Base-by-base conservation (phyloP, 1,140 invertebrate species). In the Pseudomyrmex concolor region DNA sequence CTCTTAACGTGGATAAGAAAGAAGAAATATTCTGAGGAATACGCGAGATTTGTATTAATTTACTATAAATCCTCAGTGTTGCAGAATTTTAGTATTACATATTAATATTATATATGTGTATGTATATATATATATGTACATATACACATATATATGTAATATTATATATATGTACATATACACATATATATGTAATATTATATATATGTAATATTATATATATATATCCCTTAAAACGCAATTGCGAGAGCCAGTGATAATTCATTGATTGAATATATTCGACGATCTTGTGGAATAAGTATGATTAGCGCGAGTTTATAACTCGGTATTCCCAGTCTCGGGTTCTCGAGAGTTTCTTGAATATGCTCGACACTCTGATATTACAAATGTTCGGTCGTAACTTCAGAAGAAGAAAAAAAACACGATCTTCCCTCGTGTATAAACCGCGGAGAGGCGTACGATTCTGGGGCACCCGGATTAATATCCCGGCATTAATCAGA, bases 401-500 rank as follows among this genome's bases (percentile, higher is more conserved):
- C 10, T 59, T 25, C 0, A 15, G 7, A 60, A 48, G 25, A 59
- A 70, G 70, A 70, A 70, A 64, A 34, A 25, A 25, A 4, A 3
- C 25, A 80, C 45, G 34, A 70, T 73, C 17, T 43, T 54, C 50
- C 5, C 25, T 19, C 9, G n/a, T 54, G n/a, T 54, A 43, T 34
- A 34, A 80, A 55, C 15, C 43, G 34, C 50, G 17, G 66, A 71
- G 43, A 10, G 8, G 55, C 13, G 34, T 64, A 9, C 17, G 62
- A 62, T 59, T 54, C 45, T 82, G 51, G 59, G 54, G 17, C 82
- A 57, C 62, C 63, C 80, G 83, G 74, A 92, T 92, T 92, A 91
- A 93, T 92, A 83, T 54, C 63, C 19, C 43, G 60, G 43, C 89
- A 93, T 93, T 92, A 93, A 93, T 93, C 90, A 89, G 74, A 90